Evolutionary conservation across 2,888 invertebrate species (phyloP).

Genomic region (Drosophila dives): DNA sequence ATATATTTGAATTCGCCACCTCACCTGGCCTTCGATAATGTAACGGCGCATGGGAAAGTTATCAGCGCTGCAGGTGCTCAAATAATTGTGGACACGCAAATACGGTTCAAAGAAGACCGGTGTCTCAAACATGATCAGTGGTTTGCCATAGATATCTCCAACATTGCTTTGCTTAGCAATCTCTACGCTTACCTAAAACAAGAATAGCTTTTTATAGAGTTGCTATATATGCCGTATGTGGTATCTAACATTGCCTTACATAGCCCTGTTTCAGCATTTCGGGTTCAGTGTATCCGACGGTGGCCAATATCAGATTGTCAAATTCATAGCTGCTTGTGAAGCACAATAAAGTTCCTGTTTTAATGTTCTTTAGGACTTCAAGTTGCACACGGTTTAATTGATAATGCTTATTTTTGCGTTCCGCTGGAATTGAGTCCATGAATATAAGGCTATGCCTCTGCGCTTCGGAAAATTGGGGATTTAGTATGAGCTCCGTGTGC

Average conservation of each 20-base stretch:
- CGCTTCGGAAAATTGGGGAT: constrained; percentile 68
- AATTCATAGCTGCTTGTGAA: constrained; percentile 89
- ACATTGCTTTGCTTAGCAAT: constrained; percentile 81
- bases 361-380: constrained; percentile 56
- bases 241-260: constrained; percentile 83
- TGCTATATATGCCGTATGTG: too few relatives aligned
- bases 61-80: constrained; percentile 87
- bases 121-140: constrained; percentile 90
- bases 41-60: constrained; percentile 89
- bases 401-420: background rate
- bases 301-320: constrained; percentile 88
- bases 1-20: background rate
- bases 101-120: constrained; percentile 94
- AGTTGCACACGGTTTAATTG: background rate
- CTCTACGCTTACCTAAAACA: constrained; percentile 80
- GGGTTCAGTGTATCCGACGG: constrained; percentile 87
- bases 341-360: constrained; percentile 89
- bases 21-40: constrained; percentile 87
- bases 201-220: background rate
- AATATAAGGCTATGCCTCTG: constrained; percentile 74
- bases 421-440: constrained; percentile 63
- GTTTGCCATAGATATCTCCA: constrained; percentile 80
- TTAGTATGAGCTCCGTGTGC: constrained; percentile 73
- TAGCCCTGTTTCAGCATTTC: constrained; percentile 86
- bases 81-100: constrained; percentile 89